phyloP scores from a whole-genome alignment of 2,888 invertebrate genomes.

The Orthosia cruda region DNA sequence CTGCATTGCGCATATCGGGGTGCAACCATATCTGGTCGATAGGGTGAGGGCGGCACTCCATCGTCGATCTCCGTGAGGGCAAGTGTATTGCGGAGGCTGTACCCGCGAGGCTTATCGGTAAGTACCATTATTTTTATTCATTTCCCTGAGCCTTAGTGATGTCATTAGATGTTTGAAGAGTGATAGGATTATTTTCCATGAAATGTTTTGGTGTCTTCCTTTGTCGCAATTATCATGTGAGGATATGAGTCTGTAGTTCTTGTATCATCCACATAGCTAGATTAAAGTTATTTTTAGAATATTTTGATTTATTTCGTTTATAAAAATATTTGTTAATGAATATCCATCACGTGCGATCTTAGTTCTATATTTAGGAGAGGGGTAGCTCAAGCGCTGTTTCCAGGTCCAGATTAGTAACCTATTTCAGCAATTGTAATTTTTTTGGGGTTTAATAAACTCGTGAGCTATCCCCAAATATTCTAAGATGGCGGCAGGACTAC shows the following conservation, averaged over 20 bases:
- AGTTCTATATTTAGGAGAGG: no score
- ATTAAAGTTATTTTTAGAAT: no score
- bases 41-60: neutral
- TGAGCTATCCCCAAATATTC: neutral
- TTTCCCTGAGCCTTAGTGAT: no score
- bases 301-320: neutral
- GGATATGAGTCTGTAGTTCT: neutral
- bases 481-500: neutral
- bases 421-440: neutral
- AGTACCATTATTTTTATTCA: neutral
- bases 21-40: constrained; percentile 15
- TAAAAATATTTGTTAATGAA: neutral
- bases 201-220: neutral
- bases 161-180: neutral
- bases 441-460: neutral
- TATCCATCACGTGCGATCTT: neutral
- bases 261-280: neutral
- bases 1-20: neutral
- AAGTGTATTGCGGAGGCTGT: neutral
- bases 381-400: neutral
- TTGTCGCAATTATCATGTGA: neutral
- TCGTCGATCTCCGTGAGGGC: neutral
- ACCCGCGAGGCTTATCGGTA: neutral
- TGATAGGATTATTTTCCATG: neutral
- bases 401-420: neutral